phyloP scores from a whole-genome alignment of 2,888 invertebrate genomes.

The Ctena decussata region DNA sequence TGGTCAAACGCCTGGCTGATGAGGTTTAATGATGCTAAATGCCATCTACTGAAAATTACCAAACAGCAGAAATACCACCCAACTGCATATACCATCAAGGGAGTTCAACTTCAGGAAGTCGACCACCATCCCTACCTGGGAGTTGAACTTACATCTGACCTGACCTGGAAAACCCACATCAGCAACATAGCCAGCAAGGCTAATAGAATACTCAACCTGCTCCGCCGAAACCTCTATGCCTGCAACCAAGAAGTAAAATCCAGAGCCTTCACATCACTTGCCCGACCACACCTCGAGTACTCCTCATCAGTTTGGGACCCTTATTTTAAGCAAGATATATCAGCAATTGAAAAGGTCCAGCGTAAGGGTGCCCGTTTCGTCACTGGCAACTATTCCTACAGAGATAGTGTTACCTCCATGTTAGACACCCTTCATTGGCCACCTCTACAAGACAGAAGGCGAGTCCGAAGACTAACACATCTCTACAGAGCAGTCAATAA shows the following conservation, averaged over 20 bases:
- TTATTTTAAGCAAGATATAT: no score
- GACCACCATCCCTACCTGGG: background rate
- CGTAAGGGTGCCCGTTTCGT: background rate
- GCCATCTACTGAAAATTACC: background rate
- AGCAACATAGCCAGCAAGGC: background rate
- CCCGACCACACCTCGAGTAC: no score
- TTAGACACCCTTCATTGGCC: background rate
- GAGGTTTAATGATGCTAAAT: background rate
- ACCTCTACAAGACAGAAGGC: background rate
- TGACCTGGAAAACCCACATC: constrained; percentile 5
- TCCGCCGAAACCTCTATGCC: background rate
- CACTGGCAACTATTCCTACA: background rate
- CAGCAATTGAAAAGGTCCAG: background rate
- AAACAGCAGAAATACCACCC: background rate
- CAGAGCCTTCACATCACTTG: background rate
- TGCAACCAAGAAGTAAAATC: background rate
- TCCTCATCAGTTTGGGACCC: no score
- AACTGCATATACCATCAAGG: background rate
- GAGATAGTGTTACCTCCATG: background rate
- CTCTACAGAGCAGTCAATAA: background rate
- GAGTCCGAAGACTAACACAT: background rate
- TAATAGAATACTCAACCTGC: background rate
- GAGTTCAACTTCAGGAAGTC: background rate
- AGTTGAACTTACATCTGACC: background rate
- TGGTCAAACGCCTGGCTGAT: background rate